Conservation (phyloP, 2,113 vertebrate species). For the Trinectes maculatus region DNA sequence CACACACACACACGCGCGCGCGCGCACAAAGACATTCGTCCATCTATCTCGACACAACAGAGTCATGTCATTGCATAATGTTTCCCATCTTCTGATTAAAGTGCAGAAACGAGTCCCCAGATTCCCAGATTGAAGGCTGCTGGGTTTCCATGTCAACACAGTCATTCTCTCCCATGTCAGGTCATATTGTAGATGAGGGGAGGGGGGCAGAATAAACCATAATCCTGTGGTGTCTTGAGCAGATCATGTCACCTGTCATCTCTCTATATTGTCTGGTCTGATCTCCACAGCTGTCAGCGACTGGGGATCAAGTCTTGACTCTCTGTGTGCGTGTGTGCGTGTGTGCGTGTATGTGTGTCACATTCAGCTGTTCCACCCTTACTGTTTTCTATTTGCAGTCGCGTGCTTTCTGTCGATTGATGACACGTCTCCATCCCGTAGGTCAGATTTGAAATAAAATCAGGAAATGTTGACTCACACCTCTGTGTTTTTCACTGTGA, state of each 20-base stretch:
- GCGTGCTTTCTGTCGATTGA: background rate
- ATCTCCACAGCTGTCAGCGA: conserved; percentile 44
- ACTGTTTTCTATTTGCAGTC: background rate
- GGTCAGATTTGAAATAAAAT: conserved; percentile 26
- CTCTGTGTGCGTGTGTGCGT: conserved; percentile 1
- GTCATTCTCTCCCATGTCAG: conserved; percentile 3
- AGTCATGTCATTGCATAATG: conserved; percentile 25
- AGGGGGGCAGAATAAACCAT: conserved; percentile 21
- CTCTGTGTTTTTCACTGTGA: conserved; percentile 20
- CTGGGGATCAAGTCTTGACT: conserved; percentile 2
- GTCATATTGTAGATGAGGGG: background rate
- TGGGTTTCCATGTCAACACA: conserved; percentile 14
- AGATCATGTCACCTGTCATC: conserved; percentile 57
- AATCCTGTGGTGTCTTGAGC: conserved; percentile 52
- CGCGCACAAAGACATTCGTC: conserved; percentile 5
- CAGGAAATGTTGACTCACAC: conserved; percentile 34
- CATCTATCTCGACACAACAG: conserved; percentile 38
- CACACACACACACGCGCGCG: conserved; percentile 13
- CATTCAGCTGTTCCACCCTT: background rate
- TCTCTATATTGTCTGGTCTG: conserved; percentile 31
- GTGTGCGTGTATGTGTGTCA: background rate
- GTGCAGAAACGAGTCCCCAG: conserved; percentile 28
- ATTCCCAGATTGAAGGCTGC: conserved; percentile 43
- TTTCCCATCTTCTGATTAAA: conserved; percentile 57
- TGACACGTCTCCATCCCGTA: conserved; percentile 8